Conservation (phyloP, 2,113 vertebrate genomes). For the Maccullochella peelii region DNA sequence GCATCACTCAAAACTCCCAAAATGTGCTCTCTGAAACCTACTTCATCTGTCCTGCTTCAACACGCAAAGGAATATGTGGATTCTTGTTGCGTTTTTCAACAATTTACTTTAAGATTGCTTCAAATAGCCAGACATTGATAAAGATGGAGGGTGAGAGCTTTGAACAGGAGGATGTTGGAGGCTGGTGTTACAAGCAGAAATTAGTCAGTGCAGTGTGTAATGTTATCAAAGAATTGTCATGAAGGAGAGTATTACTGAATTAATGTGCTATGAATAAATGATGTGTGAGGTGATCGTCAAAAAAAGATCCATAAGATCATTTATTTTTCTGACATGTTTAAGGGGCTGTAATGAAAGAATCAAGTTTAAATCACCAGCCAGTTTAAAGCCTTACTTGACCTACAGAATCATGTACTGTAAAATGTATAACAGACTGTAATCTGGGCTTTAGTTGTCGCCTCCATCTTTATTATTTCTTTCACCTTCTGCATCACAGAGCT, state of each 20-base stretch:
- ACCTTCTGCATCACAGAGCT: slow-evolving; percentile 28
- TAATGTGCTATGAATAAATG: slow-evolving; percentile 12
- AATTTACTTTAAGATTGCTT: slow-evolving; percentile 3
- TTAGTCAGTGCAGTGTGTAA: slow-evolving; percentile 22
- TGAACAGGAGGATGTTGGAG: slow-evolving; percentile 13
- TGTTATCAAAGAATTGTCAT: neutral
- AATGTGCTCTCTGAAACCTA: neutral
- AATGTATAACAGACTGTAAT: slow-evolving; percentile 1
- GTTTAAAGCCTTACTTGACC: slow-evolving; percentile 47
- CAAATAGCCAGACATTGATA: neutral
- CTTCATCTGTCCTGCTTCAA: slow-evolving; percentile 13
- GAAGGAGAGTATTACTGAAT: slow-evolving; percentile 18
- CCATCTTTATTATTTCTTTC: slow-evolving; percentile 4
- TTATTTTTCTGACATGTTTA: slow-evolving; percentile 25
- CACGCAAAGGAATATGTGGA: neutral
- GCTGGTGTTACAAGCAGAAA: slow-evolving; percentile 1
- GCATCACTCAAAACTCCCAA: slow-evolving; percentile 4
- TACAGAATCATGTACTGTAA: slow-evolving; percentile 51
- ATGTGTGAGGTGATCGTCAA: neutral
- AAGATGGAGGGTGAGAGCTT: slow-evolving; percentile 1
- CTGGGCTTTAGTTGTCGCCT: neutral
- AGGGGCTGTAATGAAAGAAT: slow-evolving; percentile 18
- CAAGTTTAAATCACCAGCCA: neutral
- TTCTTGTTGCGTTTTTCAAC: neutral
- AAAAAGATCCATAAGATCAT: neutral